Conservation (phyloP, 1,140 invertebrate genomes). For the Monochamus saltuarius region DNA sequence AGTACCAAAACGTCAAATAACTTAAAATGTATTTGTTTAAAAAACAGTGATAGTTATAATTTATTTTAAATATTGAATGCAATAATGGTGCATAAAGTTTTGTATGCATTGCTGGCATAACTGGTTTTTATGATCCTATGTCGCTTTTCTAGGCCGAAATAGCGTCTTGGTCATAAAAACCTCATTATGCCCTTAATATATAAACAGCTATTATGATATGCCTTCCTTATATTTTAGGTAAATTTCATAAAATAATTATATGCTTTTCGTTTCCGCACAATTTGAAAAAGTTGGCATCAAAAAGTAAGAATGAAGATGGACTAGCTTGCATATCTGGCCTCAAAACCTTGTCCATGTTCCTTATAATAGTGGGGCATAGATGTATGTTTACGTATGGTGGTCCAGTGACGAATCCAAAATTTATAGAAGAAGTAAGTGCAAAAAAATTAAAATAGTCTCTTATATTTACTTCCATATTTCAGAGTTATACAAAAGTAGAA, state of each 20-base stretch:
- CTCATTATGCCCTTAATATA: no score
- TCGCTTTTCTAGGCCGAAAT: no score
- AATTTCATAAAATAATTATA: conserved; percentile 51
- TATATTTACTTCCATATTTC: conserved; percentile 21
- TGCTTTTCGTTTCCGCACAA: conserved; percentile 22
- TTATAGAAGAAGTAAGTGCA: conserved; percentile 58
- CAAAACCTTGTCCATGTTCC: conserved; percentile 63
- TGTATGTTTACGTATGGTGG: conserved; percentile 62
- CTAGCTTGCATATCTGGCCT: conserved; percentile 65
- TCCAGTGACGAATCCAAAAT: conserved; percentile 63
- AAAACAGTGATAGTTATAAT: no score
- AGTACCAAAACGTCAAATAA: no score
- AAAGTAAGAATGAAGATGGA: conserved; percentile 58
- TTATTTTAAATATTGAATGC: no score
- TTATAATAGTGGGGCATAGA: conserved; percentile 64
- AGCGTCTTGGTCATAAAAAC: no score
- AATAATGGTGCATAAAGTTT: no score
- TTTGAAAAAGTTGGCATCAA: conserved; percentile 34
- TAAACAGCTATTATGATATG: no score
- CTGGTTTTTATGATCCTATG: no score
- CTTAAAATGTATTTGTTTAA: no score
- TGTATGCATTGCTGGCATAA: no score
- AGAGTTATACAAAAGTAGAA: conserved; percentile 27
- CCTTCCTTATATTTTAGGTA: conserved; percentile 24
- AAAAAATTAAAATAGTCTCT: background rate